Percentiles rank a stretch among this genome's conserved stretches.
Evolutionary conservation across 1,140 invertebrate genomes (phyloP).

Genomic region (Venustaconcha ellipsiformis): DNA sequence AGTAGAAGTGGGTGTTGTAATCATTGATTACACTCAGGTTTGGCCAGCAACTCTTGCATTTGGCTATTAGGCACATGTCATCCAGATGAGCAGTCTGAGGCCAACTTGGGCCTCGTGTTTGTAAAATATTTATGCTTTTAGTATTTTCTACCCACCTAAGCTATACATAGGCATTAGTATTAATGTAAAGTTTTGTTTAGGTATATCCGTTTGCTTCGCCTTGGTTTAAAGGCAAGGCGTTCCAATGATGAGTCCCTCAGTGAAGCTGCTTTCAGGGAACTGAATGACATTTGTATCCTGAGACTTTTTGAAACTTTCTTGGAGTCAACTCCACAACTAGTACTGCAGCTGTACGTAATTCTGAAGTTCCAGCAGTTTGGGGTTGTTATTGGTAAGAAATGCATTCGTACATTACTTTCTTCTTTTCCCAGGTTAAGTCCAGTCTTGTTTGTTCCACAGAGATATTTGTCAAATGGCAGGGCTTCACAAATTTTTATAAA

Average conservation of each 20-base stretch:
- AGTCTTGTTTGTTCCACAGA: too few species aligned
- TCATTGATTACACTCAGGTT: too few species aligned
- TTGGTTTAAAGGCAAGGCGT: slow-evolving; percentile 26
- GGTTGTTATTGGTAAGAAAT: slow-evolving; percentile 15
- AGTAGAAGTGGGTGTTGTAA: too few species aligned
- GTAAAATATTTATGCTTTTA: too few species aligned
- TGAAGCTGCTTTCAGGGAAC: slow-evolving; percentile 34
- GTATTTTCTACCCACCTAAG: too few species aligned
- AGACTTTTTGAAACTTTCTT: slow-evolving; percentile 90
- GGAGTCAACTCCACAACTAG: slow-evolving; percentile 87
- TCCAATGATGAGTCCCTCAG: slow-evolving; percentile 19
- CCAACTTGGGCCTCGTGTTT: too few species aligned
- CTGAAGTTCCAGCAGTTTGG: slow-evolving; percentile 47
- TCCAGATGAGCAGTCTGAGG: too few species aligned
- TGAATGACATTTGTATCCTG: slow-evolving; percentile 72
- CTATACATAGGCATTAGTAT: background rate
- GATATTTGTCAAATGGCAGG: too few species aligned
- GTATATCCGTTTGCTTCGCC: slow-evolving; percentile 34
- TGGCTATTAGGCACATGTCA: too few species aligned
- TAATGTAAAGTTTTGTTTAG: slow-evolving; percentile 21
- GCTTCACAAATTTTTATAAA: too few species aligned
- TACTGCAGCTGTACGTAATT: slow-evolving; percentile 83
- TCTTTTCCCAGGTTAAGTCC: too few species aligned
- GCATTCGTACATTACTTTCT: background rate
- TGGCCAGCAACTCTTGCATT: too few species aligned